A percentile compares a stretch with the other conserved stretches of the same genome.
phyloP scores from a whole-genome alignment of 2,797 vertebrate species.

The Pseudomugil tenellus region DNA sequence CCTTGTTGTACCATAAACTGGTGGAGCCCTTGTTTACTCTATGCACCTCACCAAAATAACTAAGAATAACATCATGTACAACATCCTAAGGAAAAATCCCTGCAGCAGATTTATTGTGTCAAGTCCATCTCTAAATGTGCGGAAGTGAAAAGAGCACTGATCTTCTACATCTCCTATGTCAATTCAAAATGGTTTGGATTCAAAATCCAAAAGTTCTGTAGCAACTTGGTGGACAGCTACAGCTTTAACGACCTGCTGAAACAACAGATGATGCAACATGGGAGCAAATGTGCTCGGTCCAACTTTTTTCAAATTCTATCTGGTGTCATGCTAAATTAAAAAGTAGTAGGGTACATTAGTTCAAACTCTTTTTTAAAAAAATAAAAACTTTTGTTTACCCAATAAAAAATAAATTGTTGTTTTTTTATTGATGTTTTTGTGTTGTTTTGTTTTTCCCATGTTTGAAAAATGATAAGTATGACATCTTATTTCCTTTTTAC shows the following conservation, averaged over 20 bases:
- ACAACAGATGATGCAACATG: background rate
- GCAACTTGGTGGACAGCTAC: background rate
- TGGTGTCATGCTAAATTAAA: background rate
- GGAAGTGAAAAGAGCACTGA: background rate
- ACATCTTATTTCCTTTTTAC: background rate
- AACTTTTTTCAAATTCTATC: background rate
- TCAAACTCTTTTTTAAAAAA: background rate
- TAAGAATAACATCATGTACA: background rate
- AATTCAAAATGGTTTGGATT: background rate
- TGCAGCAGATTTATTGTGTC: background rate
- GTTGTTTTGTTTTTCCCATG: background rate
- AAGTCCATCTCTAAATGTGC: background rate
- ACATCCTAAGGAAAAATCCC: background rate
- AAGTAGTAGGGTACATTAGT: too few relatives aligned
- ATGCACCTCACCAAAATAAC: slow-evolving; percentile 5
- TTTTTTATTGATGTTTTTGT: background rate
- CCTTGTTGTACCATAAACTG: background rate
- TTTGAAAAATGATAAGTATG: background rate
- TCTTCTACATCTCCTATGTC: background rate
- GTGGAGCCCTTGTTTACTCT: background rate
- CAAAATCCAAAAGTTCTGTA: background rate
- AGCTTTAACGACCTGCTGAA: background rate
- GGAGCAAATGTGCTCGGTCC: background rate
- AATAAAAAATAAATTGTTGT: background rate
- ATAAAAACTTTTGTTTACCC: background rate